These are phyloP conservation scores for Chaenogobius annularis DNA, from an alignment of 2,113 vertebrate species.

Conservation along the genomic window DNA sequence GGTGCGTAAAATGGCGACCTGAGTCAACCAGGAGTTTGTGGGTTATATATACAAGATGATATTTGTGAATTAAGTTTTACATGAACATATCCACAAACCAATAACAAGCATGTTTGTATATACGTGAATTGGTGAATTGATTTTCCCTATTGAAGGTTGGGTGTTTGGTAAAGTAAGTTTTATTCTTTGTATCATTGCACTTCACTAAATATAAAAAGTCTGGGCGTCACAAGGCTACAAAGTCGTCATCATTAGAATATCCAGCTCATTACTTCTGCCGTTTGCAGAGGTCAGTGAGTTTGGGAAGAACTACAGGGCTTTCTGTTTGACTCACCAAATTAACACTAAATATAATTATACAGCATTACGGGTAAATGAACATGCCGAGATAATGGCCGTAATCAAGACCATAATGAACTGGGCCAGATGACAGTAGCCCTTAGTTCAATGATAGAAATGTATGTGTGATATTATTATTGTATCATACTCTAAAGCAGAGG, in stretches of 20 bases:
- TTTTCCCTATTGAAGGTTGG: neutral
- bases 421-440: neutral
- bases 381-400: slow-evolving; percentile 42
- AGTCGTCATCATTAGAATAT: slow-evolving; percentile 36
- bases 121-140: too few relatives aligned
- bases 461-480: neutral
- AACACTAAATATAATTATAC: slow-evolving; percentile 45
- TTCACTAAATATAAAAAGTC: slow-evolving; percentile 26
- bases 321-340: slow-evolving; percentile 49
- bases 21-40: too few relatives aligned
- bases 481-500: too few relatives aligned
- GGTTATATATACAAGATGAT: too few relatives aligned
- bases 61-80: too few relatives aligned
- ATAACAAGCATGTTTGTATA: too few relatives aligned
- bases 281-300: slow-evolving; percentile 50
- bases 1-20: too few relatives aligned
- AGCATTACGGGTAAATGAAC: slow-evolving; percentile 38
- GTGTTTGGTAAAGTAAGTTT: neutral
- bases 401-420: slow-evolving; percentile 40
- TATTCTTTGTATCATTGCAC: neutral
- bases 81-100: neutral
- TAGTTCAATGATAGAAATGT: neutral
- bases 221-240: slow-evolving; percentile 7
- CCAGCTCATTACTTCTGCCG: slow-evolving; percentile 46
- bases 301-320: slow-evolving; percentile 40